Base-by-base conservation (phyloP, 92 coral and sea anemone species). In the Umimayanthus chanpuru region DNA sequence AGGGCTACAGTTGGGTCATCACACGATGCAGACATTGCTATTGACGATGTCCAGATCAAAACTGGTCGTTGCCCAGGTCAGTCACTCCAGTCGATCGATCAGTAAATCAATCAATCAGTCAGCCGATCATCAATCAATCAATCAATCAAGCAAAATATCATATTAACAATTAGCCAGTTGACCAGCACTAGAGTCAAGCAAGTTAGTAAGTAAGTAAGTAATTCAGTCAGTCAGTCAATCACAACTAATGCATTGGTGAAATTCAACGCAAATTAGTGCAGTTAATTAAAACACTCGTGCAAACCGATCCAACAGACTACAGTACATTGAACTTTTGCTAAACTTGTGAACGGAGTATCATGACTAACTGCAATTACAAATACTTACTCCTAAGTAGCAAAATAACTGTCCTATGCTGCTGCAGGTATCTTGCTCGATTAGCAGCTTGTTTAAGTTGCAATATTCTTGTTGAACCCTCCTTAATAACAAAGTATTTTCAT, bases 21-120 rank as follows among this genome's bases (percentile, higher is more conserved):
- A 1, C 95, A 94, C 73, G 95, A 95, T 50, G 94, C 95, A 6
- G 99, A 97, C 73, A 97, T 97, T 25, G 98, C 99, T 12, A 90
- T 97, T 83, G 99, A 97, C 70, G 99, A 97, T 80, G 84, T 97
- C 16, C 81, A 86, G 58, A 95, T 97, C 18, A 92, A 94, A 23
- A 36, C 91, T 18, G 99, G 99, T 23, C 90, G 88, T 38, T 97
- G 99, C 79, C 98, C 98, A 43, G 91, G 98, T 95, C 76, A 86
- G 91, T 77, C 44, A 61, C 26, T 61, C 1, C 8, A 30, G 26
- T 18, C 67, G 14, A 12, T 30, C 20, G 5, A 3, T 56, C 11
- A 10, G 14, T 26, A 14, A 23, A 10, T 39, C n/a, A 47, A 40
- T 21, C 25, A n/a, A 5, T 4, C 67, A 20, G 6, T 18, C 23